Conservation (phyloP, 2,113 vertebrate genomes). For the Urocitellus parryii region DNA sequence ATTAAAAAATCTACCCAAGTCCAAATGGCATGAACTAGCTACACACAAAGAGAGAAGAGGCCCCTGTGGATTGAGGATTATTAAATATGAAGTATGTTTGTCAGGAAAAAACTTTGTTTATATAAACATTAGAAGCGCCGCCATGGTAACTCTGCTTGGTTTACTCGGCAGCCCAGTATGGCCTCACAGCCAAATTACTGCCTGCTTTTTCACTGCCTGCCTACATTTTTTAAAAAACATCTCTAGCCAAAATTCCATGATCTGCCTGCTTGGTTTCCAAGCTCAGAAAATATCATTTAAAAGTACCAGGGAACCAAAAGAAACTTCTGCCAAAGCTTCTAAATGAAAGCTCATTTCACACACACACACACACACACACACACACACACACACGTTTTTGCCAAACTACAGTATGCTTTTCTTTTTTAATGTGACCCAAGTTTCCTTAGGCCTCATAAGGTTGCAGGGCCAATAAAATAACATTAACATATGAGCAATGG, state of each 20-base stretch:
- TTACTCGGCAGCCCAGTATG: slow-evolving; percentile 47
- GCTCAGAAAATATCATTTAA: slow-evolving; percentile 76
- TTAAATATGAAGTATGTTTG: slow-evolving; percentile 80
- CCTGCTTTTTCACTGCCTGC: slow-evolving; percentile 71
- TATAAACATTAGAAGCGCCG: slow-evolving; percentile 63
- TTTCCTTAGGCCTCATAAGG: slow-evolving; percentile 60
- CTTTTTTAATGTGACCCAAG: slow-evolving; percentile 62
- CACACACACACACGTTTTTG: neutral
- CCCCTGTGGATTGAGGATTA: slow-evolving; percentile 73
- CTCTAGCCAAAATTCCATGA: slow-evolving; percentile 81
- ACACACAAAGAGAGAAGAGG: slow-evolving; percentile 46
- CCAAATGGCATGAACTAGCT: slow-evolving; percentile 56
- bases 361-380: slow-evolving; percentile 37
- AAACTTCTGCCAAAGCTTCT: slow-evolving; percentile 61
- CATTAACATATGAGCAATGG: neutral
- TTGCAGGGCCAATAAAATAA: neutral
- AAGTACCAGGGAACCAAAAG: slow-evolving; percentile 44
- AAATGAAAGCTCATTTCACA: slow-evolving; percentile 69
- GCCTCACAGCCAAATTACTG: slow-evolving; percentile 61
- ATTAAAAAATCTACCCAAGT: slow-evolving; percentile 34
- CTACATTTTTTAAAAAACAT: slow-evolving; percentile 73
- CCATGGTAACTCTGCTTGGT: slow-evolving; percentile 74
- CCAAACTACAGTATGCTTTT: slow-evolving; percentile 75
- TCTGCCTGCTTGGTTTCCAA: slow-evolving; percentile 72
- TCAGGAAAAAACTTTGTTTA: slow-evolving; percentile 77